These are phyloP conservation scores for Drosophila serrata DNA, from an alignment of 1,140 invertebrate species.

Conservation along the genomic window DNA sequence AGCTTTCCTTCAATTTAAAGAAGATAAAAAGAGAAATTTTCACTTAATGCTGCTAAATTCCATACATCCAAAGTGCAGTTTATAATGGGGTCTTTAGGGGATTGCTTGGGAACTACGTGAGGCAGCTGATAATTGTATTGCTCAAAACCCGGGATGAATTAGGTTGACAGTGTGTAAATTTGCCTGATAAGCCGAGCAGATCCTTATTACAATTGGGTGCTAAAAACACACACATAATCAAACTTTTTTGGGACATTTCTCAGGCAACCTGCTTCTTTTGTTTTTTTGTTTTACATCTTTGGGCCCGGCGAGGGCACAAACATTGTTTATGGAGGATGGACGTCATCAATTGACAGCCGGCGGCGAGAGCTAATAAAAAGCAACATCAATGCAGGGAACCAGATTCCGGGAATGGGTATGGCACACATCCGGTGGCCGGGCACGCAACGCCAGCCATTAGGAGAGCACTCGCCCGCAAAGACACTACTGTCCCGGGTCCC, in stretches of 20 bases:
- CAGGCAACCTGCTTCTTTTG: conserved; percentile 12
- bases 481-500: conserved; percentile 18
- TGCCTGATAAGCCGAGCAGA: conserved; percentile 19
- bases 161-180: conserved; percentile 11
- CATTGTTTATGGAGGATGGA: conserved; percentile 47
- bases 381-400: conserved; percentile 59
- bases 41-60: conserved; percentile 17
- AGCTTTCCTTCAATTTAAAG: conserved; percentile 33
- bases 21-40: conserved; percentile 18
- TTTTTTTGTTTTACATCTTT: conserved; percentile 45
- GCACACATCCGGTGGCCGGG: conserved; percentile 64
- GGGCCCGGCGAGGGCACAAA: conserved; percentile 26
- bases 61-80: neutral
- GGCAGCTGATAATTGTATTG: neutral
- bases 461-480: conserved; percentile 36
- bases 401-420: conserved; percentile 18
- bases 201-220: conserved; percentile 32
- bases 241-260: conserved; percentile 5
- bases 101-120: neutral
- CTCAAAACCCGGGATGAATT: neutral
- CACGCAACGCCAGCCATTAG: conserved; percentile 60
- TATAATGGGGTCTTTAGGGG: neutral
- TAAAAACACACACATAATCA: conserved; percentile 11
- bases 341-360: conserved; percentile 58
- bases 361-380: conserved; percentile 75